These are phyloP conservation scores for Siphamia tubifer DNA, from an alignment of 2,113 vertebrate species.

Conservation along the genomic window DNA sequence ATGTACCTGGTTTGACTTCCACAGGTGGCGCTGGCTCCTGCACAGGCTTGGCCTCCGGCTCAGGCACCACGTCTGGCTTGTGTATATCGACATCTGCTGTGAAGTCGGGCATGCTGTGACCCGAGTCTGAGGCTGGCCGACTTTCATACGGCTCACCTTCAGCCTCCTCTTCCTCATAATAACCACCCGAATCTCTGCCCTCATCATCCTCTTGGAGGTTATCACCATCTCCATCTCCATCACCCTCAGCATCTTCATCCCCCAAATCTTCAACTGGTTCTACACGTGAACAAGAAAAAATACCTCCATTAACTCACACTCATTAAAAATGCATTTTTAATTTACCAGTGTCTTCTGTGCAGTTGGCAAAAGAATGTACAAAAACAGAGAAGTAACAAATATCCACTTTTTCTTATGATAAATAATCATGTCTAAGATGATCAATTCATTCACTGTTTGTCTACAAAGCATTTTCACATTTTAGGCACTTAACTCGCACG, in stretches of 20 bases:
- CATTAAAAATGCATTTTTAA: too few relatives aligned
- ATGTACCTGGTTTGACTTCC: slow-evolving; percentile 57
- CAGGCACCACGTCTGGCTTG: slow-evolving; percentile 46
- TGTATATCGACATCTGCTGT: slow-evolving; percentile 47
- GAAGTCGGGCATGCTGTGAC: slow-evolving; percentile 51
- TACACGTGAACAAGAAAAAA: not conserved
- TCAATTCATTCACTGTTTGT: too few relatives aligned
- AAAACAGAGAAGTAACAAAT: too few relatives aligned
- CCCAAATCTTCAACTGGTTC: slow-evolving; percentile 27
- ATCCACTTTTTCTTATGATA: too few relatives aligned
- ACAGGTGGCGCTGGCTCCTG: not conserved
- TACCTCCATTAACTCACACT: too few relatives aligned
- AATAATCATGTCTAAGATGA: too few relatives aligned
- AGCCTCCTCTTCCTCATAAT: slow-evolving; percentile 64
- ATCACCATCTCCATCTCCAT: slow-evolving; percentile 1
- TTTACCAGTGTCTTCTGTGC: too few relatives aligned
- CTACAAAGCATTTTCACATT: too few relatives aligned
- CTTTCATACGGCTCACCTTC: slow-evolving; percentile 46
- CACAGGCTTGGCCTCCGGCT: slow-evolving; percentile 22
- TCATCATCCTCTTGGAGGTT: slow-evolving; percentile 39
- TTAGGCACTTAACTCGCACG: too few relatives aligned
- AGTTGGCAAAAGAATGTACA: too few relatives aligned
- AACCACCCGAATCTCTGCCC: slow-evolving; percentile 65
- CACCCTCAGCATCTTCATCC: not conserved
- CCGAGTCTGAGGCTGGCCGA: slow-evolving; percentile 20